Evolutionary conservation across 2,888 invertebrate species (phyloP).

Genomic region (Ichneumon xanthorius): DNA sequence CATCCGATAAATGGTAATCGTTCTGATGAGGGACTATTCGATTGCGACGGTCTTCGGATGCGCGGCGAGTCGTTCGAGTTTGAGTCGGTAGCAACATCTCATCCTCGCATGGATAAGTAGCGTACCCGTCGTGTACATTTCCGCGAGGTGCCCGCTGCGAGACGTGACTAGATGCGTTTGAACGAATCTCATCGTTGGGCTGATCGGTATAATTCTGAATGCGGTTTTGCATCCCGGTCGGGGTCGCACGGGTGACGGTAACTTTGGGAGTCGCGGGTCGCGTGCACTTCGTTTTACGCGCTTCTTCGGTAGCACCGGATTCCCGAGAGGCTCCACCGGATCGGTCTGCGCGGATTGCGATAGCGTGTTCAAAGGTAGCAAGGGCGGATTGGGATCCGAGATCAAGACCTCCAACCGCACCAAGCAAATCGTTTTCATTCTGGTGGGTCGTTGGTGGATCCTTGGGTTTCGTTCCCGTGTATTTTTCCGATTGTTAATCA

Average conservation of each 20-base stretch:
- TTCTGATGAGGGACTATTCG: not conserved
- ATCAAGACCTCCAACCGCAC: too few species aligned
- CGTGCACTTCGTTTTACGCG: too few species aligned
- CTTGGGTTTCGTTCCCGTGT: too few species aligned
- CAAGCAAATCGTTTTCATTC: too few species aligned
- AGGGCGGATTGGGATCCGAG: too few species aligned
- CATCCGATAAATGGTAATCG: slow-evolving; percentile 19
- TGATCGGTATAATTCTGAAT: not conserved
- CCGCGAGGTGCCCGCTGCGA: not conserved
- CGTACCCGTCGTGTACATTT: not conserved
- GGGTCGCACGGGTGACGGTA: not conserved
- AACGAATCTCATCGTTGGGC: not conserved
- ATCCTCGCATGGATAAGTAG: not conserved
- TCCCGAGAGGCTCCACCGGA: too few species aligned
- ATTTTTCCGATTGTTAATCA: too few species aligned
- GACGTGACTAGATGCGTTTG: not conserved
- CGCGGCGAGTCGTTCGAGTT: not conserved
- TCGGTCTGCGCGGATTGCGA: too few species aligned
- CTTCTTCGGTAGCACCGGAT: too few species aligned
- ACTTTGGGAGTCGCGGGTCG: not conserved
- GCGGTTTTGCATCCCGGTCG: not conserved
- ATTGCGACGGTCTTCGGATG: not conserved
- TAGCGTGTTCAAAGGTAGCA: too few species aligned
- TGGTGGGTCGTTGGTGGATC: too few species aligned
- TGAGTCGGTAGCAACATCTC: not conserved